These are phyloP conservation scores for Eurois occulta DNA, from an alignment of 2,888 invertebrate species.

Conservation along the genomic window DNA sequence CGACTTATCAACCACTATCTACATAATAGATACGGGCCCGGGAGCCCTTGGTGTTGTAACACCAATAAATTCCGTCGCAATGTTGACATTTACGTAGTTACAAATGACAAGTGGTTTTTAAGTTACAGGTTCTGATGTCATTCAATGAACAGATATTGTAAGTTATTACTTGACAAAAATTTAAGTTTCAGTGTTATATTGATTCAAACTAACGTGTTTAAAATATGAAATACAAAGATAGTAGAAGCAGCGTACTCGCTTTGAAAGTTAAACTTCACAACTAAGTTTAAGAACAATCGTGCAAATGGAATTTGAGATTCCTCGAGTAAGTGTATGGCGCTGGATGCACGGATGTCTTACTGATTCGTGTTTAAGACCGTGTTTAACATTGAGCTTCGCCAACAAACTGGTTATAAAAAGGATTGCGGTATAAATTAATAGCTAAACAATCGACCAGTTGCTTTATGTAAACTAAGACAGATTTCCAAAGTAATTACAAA, in stretches of 20 bases:
- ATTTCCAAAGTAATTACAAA: slow-evolving; percentile 52
- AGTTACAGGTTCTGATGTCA: slow-evolving; percentile 15
- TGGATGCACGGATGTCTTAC: slow-evolving; percentile 19
- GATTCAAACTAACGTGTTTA: slow-evolving; percentile 5
- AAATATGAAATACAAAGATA: slow-evolving; percentile 17
- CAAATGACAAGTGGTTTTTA: slow-evolving; percentile 23
- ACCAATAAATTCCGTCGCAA: slow-evolving; percentile 46
- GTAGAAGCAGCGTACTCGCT: slow-evolving; percentile 13
- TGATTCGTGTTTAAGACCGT: slow-evolving; percentile 25
- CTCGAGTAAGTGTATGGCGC: slow-evolving; percentile 21
- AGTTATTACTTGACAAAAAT: neutral
- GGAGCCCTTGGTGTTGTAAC: slow-evolving; percentile 20
- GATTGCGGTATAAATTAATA: slow-evolving; percentile 42
- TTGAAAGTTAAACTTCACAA: slow-evolving; percentile 41
- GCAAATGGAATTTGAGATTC: slow-evolving; percentile 50
- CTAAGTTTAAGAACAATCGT: slow-evolving; percentile 53
- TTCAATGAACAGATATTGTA: neutral
- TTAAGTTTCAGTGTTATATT: neutral
- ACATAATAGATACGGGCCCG: slow-evolving; percentile 44
- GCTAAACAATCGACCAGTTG: slow-evolving; percentile 34
- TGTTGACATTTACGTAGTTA: slow-evolving; percentile 23
- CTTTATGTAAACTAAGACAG: slow-evolving; percentile 46
- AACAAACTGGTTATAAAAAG: slow-evolving; percentile 29
- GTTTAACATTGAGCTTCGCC: slow-evolving; percentile 13
- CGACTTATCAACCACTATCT: slow-evolving; percentile 67